Evolutionary conservation across 2,888 invertebrate genomes (phyloP), one percentile per base, ranked within the genome.

Genomic region (Perithous albicinctus): DNA sequence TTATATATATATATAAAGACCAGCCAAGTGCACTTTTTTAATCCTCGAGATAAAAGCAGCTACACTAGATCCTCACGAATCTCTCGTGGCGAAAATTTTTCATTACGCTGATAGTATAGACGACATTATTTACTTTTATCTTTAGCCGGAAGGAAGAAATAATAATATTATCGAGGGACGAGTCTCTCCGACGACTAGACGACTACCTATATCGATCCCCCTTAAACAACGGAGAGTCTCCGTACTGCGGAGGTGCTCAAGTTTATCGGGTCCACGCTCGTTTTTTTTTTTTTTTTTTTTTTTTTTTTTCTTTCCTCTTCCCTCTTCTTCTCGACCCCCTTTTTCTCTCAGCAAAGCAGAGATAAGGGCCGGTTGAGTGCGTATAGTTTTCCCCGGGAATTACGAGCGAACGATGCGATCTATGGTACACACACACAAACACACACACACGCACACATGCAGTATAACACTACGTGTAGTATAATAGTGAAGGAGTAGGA

Each of bases 351-450:
- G 66, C 54, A 18, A 35, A 69, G 66, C 35, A 51, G 48, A 76
- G 76, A 76, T 69, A 76, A 67, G 67, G 59, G 67, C 35, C 64
- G 32, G 46, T 23, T 18, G 61, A 73, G 73, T 61, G 61, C 63
- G 63, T 77, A 56, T 69, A 61, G 41, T 61, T 77, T 69, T 38
- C 35, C 69, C 6, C 23, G 51, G 72, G 54, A 78, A 78, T 78
- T 72, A 78, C 70, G 70, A 78, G 70, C 72, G 7, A 26, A 43
- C 56, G 56, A 78, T 64, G 54, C 54, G 54, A 78, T 77, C 77
- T 63, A 54, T 32, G 38, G 43, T 70, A 56, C 43, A 70, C 51
- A 43, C 18, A n/a, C n/a, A n/a, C n/a, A n/a, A n/a, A n/a, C n/a
- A n/a, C n/a, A 56, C 43, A 70, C 51, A 43, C 18, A n/a, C n/a